A percentile compares a stretch with the other conserved stretches of the same genome.
Evolutionary conservation across 1,140 invertebrate genomes (phyloP).

Genomic region (Calycopis cecrops): DNA sequence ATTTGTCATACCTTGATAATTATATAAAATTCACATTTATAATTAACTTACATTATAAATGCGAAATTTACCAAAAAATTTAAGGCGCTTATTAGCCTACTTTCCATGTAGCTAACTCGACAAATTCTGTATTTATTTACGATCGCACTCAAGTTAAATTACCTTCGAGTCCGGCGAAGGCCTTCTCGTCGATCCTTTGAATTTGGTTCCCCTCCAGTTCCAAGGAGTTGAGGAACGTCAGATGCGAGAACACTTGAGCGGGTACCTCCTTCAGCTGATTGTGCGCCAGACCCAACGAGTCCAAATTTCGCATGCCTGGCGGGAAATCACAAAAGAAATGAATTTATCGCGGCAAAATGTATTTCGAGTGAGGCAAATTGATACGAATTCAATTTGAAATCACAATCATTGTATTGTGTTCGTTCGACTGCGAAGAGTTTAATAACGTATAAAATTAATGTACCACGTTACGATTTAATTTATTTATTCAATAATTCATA

Average conservation of each 20-base stretch:
- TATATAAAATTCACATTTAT: too few species aligned
- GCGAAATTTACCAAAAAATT: too few species aligned
- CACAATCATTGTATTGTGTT: too few species aligned
- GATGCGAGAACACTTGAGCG: constrained; percentile 85
- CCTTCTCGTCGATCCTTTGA: constrained; percentile 85
- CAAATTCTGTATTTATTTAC: background rate
- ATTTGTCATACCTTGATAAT: too few species aligned
- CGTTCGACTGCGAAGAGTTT: too few species aligned
- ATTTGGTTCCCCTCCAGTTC: constrained; percentile 92
- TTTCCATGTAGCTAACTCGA: background rate
- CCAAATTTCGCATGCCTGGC: constrained; percentile 85
- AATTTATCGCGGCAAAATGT: background rate
- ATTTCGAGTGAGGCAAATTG: background rate
- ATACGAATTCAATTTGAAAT: background rate
- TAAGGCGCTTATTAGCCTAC: too few species aligned
- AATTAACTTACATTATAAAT: too few species aligned
- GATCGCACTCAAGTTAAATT: constrained; percentile 23
- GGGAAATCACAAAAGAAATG: background rate
- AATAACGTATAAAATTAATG: too few species aligned
- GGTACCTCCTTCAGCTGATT: constrained; percentile 87
- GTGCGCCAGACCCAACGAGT: constrained; percentile 88
- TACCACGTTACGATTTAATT: too few species aligned
- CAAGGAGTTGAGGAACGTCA: constrained; percentile 86
- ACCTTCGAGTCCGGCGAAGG: constrained; percentile 91
- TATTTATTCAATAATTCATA: too few species aligned